Evolutionary conservation across 1,140 invertebrate genomes (phyloP).

Genomic region (Lineus longissimus): DNA sequence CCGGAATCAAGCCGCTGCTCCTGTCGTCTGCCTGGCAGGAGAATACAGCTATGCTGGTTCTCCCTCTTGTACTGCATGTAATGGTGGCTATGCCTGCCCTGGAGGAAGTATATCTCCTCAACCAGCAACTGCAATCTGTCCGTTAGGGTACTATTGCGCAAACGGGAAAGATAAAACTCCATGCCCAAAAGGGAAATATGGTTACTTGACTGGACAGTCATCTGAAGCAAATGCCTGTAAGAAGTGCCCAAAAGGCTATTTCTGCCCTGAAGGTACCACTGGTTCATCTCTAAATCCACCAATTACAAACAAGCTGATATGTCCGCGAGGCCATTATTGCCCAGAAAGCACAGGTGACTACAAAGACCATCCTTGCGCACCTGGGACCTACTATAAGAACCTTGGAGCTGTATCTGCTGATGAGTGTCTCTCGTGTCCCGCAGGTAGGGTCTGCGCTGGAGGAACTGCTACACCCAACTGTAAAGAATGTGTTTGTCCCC

Average conservation of each 20-base stretch:
- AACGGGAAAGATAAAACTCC: slow-evolving; percentile 33
- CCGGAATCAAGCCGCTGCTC: slow-evolving; percentile 14
- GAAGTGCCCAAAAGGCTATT: slow-evolving; percentile 38
- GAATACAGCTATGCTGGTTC: slow-evolving; percentile 16
- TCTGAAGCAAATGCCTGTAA: slow-evolving; percentile 27
- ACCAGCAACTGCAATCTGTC: slow-evolving; percentile 32
- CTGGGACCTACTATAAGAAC: slow-evolving; percentile 34
- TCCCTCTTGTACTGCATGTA: slow-evolving; percentile 30
- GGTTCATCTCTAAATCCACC: not conserved
- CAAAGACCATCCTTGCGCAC: slow-evolving; percentile 36
- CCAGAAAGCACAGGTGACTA: slow-evolving; percentile 30
- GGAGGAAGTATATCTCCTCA: slow-evolving; percentile 35
- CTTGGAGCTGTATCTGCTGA: slow-evolving; percentile 23
- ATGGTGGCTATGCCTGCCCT: slow-evolving; percentile 39
- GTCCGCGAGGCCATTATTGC: slow-evolving; percentile 9
- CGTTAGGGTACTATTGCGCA: slow-evolving; percentile 42
- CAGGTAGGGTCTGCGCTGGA: slow-evolving; percentile 34
- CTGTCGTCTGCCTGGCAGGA: slow-evolving; percentile 20
- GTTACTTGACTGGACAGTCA: slow-evolving; percentile 27
- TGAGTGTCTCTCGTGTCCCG: slow-evolving; percentile 38
- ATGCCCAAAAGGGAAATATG: slow-evolving; percentile 41
- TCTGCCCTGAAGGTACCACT: slow-evolving; percentile 34
- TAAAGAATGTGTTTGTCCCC: slow-evolving; percentile 37
- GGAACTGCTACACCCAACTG: slow-evolving; percentile 37
- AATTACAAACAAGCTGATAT: slow-evolving; percentile 12